A percentile compares a stretch with the other conserved stretches of the same genome.
Evolutionary conservation across 2,113 vertebrate species (phyloP).

Genomic region (Picathartes gymnocephalus): DNA sequence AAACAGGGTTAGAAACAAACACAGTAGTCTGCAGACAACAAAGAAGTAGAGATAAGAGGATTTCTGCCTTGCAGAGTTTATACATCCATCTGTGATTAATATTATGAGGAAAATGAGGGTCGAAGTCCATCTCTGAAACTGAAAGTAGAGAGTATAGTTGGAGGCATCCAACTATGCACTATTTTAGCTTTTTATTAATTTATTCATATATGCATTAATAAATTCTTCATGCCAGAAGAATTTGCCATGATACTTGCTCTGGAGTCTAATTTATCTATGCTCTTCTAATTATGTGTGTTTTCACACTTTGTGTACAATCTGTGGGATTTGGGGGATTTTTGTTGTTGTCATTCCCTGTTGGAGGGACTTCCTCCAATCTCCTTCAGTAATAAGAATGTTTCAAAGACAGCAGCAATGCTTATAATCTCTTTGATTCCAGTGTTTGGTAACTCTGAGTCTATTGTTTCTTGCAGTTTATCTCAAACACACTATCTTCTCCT

Average conservation of each 20-base stretch:
- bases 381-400: background rate
- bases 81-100: slow-evolving; percentile 44
- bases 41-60: slow-evolving; percentile 50
- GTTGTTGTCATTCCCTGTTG: background rate
- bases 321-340: background rate
- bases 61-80: slow-evolving; percentile 43
- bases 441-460: background rate
- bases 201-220: background rate
- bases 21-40: background rate
- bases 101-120: background rate
- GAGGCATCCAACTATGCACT: background rate
- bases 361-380: background rate
- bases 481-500: background rate
- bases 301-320: background rate
- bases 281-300: background rate
- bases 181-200: background rate
- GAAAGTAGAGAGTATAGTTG: background rate
- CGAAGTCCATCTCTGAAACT: background rate
- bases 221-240: background rate
- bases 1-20: background rate
- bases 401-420: background rate
- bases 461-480: background rate
- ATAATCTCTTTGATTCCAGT: background rate
- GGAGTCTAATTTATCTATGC: background rate
- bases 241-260: background rate